Percentiles rank a stretch among this genome's conserved stretches.
These are phyloP conservation scores for Acronicta aceris DNA, from an alignment of 2,888 invertebrate species.

Conservation along the genomic window DNA sequence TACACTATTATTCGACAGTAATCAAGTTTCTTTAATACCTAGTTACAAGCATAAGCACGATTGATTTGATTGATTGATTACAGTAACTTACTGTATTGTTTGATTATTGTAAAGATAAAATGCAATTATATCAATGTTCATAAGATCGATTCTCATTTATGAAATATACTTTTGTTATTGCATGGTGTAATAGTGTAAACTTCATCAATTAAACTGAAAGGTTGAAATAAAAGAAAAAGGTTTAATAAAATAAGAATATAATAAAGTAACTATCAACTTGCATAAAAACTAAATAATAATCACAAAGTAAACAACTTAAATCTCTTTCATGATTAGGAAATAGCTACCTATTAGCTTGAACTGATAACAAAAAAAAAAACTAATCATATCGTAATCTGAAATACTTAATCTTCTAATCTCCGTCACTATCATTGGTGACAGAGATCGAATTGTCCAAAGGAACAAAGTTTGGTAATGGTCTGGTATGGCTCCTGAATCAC, in stretches of 20 bases:
- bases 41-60: conserved; percentile 2
- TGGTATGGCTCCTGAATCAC: conserved; percentile 14
- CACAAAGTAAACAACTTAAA: not conserved
- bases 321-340: too few species aligned
- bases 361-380: too few species aligned
- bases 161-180: not conserved
- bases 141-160: conserved; percentile 1
- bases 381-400: not conserved
- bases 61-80: not conserved
- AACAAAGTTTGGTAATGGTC: conserved; percentile 16
- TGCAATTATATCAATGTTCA: conserved; percentile 3
- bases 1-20: not conserved
- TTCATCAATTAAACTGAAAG: not conserved
- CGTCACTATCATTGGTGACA: too few species aligned
- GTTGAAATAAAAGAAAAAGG: conserved; percentile 1
- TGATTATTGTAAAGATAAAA: conserved; percentile 2
- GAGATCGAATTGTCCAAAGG: not conserved
- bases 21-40: conserved; percentile 1
- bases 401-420: not conserved
- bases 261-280: not conserved
- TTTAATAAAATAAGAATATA: not conserved
- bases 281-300: not conserved
- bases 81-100: too few species aligned
- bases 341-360: too few species aligned
- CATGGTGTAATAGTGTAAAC: not conserved